phyloP scores from a whole-genome alignment of 2,888 invertebrate species.

The Nomada ferruginata region DNA sequence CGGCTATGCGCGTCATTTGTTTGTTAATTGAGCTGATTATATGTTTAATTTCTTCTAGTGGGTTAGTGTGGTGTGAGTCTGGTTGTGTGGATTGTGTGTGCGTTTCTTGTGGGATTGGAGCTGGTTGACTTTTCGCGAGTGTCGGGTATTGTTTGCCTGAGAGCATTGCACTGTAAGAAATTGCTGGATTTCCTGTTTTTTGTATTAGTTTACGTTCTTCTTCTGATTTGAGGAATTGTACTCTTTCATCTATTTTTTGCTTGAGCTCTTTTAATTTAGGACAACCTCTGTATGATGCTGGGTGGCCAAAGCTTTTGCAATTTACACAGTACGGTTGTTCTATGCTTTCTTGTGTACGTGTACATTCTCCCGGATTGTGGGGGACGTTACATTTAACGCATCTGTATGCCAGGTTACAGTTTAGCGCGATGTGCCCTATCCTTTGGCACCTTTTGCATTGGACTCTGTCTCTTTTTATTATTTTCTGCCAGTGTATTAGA shows the following conservation, averaged over 20 bases:
- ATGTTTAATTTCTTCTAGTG: no score
- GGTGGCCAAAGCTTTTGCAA: not conserved
- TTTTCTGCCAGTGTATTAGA: not conserved
- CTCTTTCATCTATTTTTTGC: not conserved
- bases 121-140: not conserved
- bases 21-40: no score
- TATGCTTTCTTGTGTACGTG: no score
- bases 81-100: not conserved
- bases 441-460: constrained; percentile 14
- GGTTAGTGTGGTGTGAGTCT: not conserved
- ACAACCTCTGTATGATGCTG: not conserved
- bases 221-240: not conserved
- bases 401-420: not conserved
- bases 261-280: not conserved
- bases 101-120: not conserved
- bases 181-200: not conserved
- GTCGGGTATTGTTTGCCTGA: not conserved
- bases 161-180: not conserved
- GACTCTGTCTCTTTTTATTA: not conserved
- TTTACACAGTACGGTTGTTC: not conserved
- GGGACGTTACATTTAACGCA: not conserved
- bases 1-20: no score
- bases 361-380: no score
- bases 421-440: not conserved
- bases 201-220: not conserved